Evolutionary conservation across 2,797 vertebrate genomes (phyloP), one percentile per base, ranked within the genome.

Genomic region (Eulemur rubriventer): DNA sequence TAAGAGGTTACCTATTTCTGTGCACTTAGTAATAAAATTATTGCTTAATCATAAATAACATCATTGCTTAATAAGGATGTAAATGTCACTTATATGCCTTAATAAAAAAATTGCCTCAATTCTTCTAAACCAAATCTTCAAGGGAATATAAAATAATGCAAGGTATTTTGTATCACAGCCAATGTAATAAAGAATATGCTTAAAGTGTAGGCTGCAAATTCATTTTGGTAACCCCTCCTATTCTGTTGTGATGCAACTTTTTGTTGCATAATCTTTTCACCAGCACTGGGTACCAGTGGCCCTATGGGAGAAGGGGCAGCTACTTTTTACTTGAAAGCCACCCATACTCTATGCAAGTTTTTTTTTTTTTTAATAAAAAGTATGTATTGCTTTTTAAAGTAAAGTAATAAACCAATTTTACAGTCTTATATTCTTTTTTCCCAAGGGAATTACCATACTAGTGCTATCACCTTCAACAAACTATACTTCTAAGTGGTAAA

Each of bases 1-100:
- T n/a, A 65, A 38, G 0, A 72, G 24, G 18, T 70, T 91, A 80
- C 48, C 48, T 69, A 30, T 55, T 82, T 93, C 65, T 78, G 43
- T 72, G 61, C 6, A 9, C 26, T 88, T 63, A 52, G 52, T 35
- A 83, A 79, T 48, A 59, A 50, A 22, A 28, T 12, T 7, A 79
- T 9, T 46, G 59, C 55, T 75, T 81, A 81, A 69, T 78, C 46
- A 76, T 52, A 48, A 35, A 76, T 11, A 67, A 88, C 28, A 78
- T 61, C 30, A 61, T 9, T 78, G 26, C 61, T 81, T 96, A 81
- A 84, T 52, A 92, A 84, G 76, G n/a, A 63, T 28, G 11, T 61
- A 94, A 94, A 81, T 70, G 13, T 83, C 69, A 96, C 69, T 70
- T 96, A 86, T 59, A 94, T 73, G 24, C 35, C 38, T n/a, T 46